Evolutionary conservation across 2,113 vertebrate genomes (phyloP).

Genomic region (Urocitellus parryii): DNA sequence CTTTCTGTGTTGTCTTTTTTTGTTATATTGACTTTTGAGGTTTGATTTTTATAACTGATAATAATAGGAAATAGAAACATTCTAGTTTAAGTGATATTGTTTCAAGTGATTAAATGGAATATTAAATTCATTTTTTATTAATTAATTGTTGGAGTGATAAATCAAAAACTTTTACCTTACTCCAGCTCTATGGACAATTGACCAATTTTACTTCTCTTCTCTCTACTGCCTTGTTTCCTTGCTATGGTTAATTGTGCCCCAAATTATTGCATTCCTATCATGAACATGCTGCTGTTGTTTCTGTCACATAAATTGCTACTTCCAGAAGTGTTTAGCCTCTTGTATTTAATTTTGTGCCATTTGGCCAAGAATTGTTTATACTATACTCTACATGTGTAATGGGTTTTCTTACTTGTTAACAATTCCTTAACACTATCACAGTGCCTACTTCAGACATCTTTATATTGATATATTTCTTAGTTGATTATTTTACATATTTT

Average conservation of each 20-base stretch:
- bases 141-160: not conserved
- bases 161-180: not conserved
- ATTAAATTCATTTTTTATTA: not conserved
- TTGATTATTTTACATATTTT: not conserved
- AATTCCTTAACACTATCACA: not conserved
- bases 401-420: not conserved
- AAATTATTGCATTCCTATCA: not conserved
- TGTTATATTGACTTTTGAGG: not conserved
- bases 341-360: not conserved
- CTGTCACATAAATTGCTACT: not conserved
- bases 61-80: not conserved
- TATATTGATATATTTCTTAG: not conserved
- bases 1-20: slow-evolving; percentile 13
- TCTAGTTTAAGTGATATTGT: not conserved
- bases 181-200: not conserved
- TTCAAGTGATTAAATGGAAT: not conserved
- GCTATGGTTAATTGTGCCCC: not conserved
- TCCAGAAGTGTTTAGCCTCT: not conserved
- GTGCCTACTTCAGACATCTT: not conserved
- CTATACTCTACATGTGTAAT: not conserved
- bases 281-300: not conserved
- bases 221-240: not conserved
- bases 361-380: not conserved
- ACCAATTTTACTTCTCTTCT: not conserved
- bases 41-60: slow-evolving; percentile 13